phyloP scores from a whole-genome alignment of 2,113 vertebrate species.

The Calyptomena viridis region DNA sequence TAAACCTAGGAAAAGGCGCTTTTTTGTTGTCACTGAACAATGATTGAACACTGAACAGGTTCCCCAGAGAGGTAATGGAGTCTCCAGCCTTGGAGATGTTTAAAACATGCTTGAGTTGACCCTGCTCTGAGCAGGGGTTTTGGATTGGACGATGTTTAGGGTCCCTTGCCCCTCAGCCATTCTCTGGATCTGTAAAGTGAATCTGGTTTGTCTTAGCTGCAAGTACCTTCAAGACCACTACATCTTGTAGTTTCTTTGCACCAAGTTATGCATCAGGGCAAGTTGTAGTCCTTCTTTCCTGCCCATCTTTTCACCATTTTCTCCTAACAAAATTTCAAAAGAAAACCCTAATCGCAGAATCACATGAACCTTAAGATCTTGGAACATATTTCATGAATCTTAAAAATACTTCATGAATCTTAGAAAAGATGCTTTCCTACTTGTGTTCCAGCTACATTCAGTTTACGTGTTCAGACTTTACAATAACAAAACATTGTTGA shows the following conservation, averaged over 20 bases:
- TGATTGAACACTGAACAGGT: not conserved
- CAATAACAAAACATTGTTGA: not conserved
- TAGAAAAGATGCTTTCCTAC: not conserved
- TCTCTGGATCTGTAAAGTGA: not conserved
- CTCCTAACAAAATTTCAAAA: not conserved
- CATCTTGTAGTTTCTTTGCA: not conserved
- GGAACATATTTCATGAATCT: not conserved
- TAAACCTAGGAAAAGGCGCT: not conserved
- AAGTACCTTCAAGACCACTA: not conserved
- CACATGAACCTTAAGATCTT: not conserved
- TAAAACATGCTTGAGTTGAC: not conserved
- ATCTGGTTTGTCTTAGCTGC: not conserved
- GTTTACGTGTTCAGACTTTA: not conserved
- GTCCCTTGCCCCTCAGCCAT: not conserved
- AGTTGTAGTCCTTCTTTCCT: not conserved
- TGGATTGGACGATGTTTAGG: not conserved
- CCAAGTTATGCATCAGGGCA: not conserved
- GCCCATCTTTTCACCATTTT: not conserved
- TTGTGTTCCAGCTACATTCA: not conserved
- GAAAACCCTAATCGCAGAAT: not conserved
- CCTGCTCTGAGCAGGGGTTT: not conserved
- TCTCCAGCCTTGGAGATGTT: not conserved
- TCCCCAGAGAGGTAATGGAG: rapidly evolving
- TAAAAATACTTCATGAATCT: not conserved
- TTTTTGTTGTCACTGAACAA: not conserved